phyloP scores from a whole-genome alignment of 2,888 invertebrate genomes.

The Blomia tropicalis region DNA sequence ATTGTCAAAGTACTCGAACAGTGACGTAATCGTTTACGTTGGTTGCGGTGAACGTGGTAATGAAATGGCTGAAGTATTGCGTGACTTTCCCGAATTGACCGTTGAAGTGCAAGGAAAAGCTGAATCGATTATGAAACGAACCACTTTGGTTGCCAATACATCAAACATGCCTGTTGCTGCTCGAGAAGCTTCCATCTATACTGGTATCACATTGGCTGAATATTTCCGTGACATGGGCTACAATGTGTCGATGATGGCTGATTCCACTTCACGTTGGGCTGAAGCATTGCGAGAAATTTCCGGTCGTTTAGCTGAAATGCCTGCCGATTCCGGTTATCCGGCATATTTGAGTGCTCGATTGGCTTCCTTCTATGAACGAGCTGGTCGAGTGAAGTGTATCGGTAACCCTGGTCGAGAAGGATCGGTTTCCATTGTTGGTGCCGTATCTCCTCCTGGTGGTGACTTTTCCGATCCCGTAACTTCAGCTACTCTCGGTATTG shows the following conservation, averaged over 20 bases:
- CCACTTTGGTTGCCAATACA: conserved; percentile 95
- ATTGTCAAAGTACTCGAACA: conserved; percentile 97
- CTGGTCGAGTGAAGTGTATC: conserved; percentile 87
- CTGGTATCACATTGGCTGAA: conserved; percentile 95
- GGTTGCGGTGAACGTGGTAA: conserved; percentile 99
- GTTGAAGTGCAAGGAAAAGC: conserved; percentile 84
- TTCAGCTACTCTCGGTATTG: conserved; percentile 88
- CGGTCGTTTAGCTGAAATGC: conserved; percentile 98
- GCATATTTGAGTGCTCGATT: conserved; percentile 95
- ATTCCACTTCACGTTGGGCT: conserved; percentile 99
- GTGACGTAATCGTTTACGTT: conserved; percentile 97
- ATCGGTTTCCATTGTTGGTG: conserved; percentile 97
- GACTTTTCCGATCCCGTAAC: conserved; percentile 99
- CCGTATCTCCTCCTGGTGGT: conserved; percentile 98
- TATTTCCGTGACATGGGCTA: conserved; percentile 96
- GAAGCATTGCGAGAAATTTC: conserved; percentile 99
- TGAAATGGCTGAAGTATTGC: conserved; percentile 98
- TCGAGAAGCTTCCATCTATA: conserved; percentile 98
- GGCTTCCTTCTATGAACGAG: conserved; percentile 98
- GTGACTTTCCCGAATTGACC: conserved; percentile 94
- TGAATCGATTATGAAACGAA: conserved; percentile 99
- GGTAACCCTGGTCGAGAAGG: conserved; percentile 97
- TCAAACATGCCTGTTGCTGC: conserved; percentile 99
- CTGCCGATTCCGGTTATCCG: conserved; percentile 86
- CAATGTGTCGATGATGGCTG: conserved; percentile 99